These are phyloP conservation scores for Spheniscus mendiculus DNA, from an alignment of 2,113 vertebrate genomes.

Conservation along the genomic window DNA sequence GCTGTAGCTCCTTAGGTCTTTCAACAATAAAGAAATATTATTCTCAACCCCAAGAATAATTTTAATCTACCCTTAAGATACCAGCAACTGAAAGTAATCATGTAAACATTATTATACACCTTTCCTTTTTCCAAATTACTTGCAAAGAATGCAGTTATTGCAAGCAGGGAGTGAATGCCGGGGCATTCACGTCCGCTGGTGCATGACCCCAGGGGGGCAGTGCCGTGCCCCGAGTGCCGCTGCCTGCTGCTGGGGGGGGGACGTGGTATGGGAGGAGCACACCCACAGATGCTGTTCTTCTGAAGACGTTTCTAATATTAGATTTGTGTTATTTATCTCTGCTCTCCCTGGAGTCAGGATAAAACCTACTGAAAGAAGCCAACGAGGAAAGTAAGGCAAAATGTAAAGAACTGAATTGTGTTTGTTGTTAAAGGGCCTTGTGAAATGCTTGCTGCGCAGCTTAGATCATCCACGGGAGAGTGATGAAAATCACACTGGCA, in stretches of 20 bases:
- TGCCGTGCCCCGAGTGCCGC: not conserved
- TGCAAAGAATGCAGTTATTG: not conserved
- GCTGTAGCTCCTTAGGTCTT: conserved; percentile 4
- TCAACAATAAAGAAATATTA: not conserved
- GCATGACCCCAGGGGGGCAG: not conserved
- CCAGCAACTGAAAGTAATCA: not conserved
- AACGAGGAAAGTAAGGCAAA: conserved; percentile 39
- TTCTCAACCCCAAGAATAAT: not conserved
- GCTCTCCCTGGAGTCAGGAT: conserved; percentile 25
- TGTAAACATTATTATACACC: not conserved
- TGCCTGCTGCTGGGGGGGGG: not conserved
- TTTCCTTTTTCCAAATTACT: not conserved
- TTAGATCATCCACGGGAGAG: not conserved
- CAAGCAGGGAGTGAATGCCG: not conserved
- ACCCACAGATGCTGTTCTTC: not conserved
- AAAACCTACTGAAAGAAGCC: conserved; percentile 26
- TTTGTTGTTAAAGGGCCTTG: not conserved
- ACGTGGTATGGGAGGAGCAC: not conserved
- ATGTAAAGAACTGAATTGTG: conserved; percentile 24
- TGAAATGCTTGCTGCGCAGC: not conserved
- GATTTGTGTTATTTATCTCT: conserved; percentile 53
- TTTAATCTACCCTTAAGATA: conserved; percentile 25
- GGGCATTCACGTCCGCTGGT: not conserved
- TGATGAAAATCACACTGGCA: not conserved
- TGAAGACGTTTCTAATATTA: conserved; percentile 65